phyloP scores from a whole-genome alignment of 2,797 vertebrate species.

The Rhincodon typus region DNA sequence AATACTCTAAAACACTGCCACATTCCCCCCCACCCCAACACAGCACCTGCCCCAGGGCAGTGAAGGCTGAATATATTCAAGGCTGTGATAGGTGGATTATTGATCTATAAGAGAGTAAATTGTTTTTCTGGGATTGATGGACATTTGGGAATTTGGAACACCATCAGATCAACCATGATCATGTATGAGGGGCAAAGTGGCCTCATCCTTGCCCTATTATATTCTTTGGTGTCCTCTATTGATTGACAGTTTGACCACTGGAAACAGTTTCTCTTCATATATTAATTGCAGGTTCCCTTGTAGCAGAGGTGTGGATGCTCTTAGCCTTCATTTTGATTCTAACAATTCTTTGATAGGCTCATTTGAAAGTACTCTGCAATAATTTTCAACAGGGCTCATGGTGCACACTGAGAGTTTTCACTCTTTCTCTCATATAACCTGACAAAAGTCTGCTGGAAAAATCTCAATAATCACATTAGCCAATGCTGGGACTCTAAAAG shows the following conservation, averaged over 20 bases:
- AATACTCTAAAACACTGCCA: no score
- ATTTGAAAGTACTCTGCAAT: neutral
- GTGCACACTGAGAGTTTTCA: neutral
- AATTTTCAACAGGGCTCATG: neutral
- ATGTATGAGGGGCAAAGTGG: neutral
- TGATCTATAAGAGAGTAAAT: no score
- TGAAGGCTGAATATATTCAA: no score
- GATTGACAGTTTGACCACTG: neutral
- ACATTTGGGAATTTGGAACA: no score
- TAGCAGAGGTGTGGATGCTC: no score
- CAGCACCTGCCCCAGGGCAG: no score
- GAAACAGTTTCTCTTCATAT: neutral
- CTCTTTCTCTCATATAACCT: neutral
- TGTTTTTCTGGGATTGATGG: no score
- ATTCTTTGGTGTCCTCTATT: neutral
- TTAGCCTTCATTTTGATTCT: neutral
- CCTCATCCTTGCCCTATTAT: neutral
- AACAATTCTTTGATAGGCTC: neutral
- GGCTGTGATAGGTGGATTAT: neutral
- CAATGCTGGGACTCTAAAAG: neutral
- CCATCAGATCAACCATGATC: neutral
- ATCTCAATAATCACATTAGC: neutral
- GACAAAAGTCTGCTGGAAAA: neutral
- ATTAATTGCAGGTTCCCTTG: no score
- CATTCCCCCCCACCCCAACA: no score